A percentile compares a stretch with the other conserved stretches of the same genome.
These are phyloP conservation scores for Gallinago undulata DNA, from an alignment of 2,113 vertebrate species.

Conservation along the genomic window DNA sequence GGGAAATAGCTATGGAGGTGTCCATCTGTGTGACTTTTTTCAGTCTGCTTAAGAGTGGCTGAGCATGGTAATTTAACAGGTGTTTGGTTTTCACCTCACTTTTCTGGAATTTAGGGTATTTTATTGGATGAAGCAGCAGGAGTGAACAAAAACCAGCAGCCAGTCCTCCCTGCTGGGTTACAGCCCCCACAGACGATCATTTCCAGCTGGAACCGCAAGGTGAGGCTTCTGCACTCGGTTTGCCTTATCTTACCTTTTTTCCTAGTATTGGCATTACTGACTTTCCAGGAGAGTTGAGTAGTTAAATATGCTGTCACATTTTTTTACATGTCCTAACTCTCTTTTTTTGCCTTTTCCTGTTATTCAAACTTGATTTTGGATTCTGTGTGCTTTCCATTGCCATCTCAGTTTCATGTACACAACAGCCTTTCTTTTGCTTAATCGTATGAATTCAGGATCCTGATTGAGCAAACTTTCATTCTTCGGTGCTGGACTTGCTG, in stretches of 20 bases:
- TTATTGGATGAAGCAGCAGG: constrained; percentile 93
- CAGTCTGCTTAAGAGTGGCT: not conserved
- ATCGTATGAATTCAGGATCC: not conserved
- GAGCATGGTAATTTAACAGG: not conserved
- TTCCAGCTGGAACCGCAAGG: constrained; percentile 99
- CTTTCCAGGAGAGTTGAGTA: not conserved
- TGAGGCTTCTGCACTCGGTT: constrained; percentile 21
- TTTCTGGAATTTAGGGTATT: constrained; percentile 81
- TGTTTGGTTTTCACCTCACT: not conserved
- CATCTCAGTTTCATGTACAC: not conserved
- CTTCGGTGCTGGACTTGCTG: not conserved
- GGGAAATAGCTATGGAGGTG: not conserved
- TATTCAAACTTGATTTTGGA: not conserved
- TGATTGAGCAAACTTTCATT: not conserved
- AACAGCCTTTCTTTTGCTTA: not conserved
- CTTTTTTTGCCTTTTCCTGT: not conserved
- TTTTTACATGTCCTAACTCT: not conserved
- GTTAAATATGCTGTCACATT: not conserved
- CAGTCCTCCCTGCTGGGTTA: constrained; percentile 88
- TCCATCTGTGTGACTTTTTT: not conserved
- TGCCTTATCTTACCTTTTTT: not conserved
- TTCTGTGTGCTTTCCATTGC: not conserved
- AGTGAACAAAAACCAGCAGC: constrained; percentile 88
- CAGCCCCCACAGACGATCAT: constrained; percentile 90
- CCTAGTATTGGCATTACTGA: not conserved